phyloP scores from a whole-genome alignment of 2,113 vertebrate species.

The Cyprinus carpio region DNA sequence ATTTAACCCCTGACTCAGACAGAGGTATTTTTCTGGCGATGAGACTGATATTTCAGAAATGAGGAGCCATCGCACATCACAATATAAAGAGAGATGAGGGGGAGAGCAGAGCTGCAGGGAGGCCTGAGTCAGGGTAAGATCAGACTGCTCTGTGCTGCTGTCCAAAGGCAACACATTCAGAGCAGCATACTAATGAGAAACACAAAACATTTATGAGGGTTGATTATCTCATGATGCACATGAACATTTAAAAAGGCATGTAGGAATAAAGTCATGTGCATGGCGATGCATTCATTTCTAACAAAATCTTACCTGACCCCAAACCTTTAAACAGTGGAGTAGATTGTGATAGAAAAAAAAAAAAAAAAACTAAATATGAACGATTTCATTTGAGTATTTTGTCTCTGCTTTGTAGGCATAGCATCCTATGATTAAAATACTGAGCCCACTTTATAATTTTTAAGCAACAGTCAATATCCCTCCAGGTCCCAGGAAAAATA shows the following conservation, averaged over 20 bases:
- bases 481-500: conserved; percentile 45
- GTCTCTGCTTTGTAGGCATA: background rate
- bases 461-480: conserved; percentile 17
- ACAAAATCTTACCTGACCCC: background rate
- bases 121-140: background rate
- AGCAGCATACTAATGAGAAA: conserved; percentile 41
- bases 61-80: conserved; percentile 24
- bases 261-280: background rate
- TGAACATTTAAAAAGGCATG: background rate
- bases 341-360: background rate
- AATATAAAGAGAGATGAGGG: conserved; percentile 15
- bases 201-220: conserved; percentile 18
- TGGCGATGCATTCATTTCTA: background rate
- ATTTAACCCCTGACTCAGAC: conserved; percentile 32
- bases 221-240: background rate
- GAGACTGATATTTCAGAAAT: conserved; percentile 40
- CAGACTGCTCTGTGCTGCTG: background rate
- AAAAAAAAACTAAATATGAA: background rate
- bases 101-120: conserved; percentile 7
- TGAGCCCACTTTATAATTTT: background rate
- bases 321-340: background rate
- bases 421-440: background rate
- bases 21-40: conserved; percentile 34
- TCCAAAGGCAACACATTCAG: conserved; percentile 24
- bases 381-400: background rate